Conservation (phyloP, 1,140 invertebrate genomes). For the Nixonia krombeini region DNA sequence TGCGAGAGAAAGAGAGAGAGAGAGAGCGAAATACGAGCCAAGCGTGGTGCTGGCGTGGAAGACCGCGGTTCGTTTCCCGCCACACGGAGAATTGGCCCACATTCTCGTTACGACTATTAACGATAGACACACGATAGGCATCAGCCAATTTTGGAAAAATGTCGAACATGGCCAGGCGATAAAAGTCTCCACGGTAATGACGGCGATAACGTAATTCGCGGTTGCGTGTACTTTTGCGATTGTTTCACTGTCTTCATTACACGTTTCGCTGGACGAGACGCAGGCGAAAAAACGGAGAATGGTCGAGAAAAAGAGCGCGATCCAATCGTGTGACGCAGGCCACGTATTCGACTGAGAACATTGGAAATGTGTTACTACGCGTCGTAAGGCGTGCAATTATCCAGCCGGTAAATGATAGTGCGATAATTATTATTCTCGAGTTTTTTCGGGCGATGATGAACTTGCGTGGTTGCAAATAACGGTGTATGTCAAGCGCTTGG, state of each 20-base stretch:
- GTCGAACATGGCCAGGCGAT: too few species aligned
- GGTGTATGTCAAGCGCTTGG: slow-evolving; percentile 5
- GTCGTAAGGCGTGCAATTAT: neutral
- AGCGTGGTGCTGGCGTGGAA: neutral
- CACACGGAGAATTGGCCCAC: too few species aligned
- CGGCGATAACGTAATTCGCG: slow-evolving; percentile 1
- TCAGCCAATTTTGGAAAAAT: too few species aligned
- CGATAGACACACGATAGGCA: too few species aligned
- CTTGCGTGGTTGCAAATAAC: slow-evolving; percentile 3
- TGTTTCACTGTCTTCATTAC: slow-evolving; percentile 1
- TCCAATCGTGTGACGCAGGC: neutral
- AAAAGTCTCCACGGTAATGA: too few species aligned
- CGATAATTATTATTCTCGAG: slow-evolving; percentile 7
- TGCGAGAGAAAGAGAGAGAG: too few species aligned
- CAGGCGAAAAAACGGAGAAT: neutral
- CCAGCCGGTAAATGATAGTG: slow-evolving; percentile 3
- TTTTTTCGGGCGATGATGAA: too few species aligned
- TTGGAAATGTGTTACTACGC: too few species aligned
- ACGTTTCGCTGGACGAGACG: neutral
- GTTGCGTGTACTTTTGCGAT: neutral
- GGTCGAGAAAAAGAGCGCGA: neutral
- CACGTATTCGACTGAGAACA: neutral
- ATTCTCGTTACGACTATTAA: too few species aligned
- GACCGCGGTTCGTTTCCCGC: too few species aligned
- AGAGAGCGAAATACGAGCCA: neutral